phyloP scores from a whole-genome alignment of 2,113 vertebrate genomes.

The Chiloscyllium plagiosum region DNA sequence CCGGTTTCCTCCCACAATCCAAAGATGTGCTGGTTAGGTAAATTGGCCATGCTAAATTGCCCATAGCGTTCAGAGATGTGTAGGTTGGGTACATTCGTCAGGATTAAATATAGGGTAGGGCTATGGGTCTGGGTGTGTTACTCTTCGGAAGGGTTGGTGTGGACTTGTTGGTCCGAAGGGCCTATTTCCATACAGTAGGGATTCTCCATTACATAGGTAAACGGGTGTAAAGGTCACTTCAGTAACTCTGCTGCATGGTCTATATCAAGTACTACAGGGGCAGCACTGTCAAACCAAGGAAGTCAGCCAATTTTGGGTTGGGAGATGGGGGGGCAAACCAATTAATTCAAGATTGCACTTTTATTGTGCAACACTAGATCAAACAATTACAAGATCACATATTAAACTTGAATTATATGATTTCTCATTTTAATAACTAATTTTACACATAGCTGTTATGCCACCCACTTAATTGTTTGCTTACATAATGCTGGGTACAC shows the following conservation, averaged over 20 bases:
- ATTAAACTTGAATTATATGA: background rate
- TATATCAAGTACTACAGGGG: background rate
- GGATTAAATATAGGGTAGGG: too few relatives aligned
- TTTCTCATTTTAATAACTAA: background rate
- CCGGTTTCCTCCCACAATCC: too few relatives aligned
- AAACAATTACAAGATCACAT: background rate
- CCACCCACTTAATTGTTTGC: background rate
- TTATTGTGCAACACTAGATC: background rate
- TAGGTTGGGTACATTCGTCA: too few relatives aligned
- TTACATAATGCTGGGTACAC: background rate
- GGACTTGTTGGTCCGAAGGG: too few relatives aligned
- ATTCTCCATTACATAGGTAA: background rate
- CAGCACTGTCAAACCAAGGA: background rate
- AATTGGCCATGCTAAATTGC: too few relatives aligned
- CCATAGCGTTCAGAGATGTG: too few relatives aligned
- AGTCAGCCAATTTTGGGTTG: background rate
- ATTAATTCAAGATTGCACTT: background rate
- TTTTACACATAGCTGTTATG: background rate
- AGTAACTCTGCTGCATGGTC: background rate
- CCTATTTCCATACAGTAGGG: background rate
- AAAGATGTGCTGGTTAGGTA: too few relatives aligned
- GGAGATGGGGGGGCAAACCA: background rate
- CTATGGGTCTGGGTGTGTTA: too few relatives aligned
- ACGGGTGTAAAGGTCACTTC: background rate
- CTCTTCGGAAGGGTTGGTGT: too few relatives aligned